These are phyloP conservation scores for Morpho deidamia DNA, from an alignment of 2,888 invertebrate species.

Conservation along the genomic window DNA sequence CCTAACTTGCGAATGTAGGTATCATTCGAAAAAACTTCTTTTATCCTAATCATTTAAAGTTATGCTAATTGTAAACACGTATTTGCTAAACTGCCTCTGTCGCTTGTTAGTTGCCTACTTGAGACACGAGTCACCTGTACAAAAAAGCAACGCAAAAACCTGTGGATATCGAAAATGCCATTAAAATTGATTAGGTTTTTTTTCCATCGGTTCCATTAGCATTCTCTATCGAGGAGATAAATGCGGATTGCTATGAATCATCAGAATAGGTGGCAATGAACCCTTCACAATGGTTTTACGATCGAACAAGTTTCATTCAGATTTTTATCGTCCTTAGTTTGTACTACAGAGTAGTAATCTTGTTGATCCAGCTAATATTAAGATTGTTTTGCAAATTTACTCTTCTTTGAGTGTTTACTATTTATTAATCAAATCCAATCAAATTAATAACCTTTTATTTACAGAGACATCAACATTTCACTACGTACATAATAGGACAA, in stretches of 20 bases:
- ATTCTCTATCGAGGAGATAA: slow-evolving; percentile 41
- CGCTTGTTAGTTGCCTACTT: too few relatives aligned
- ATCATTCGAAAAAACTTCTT: too few relatives aligned
- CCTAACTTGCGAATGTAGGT: too few relatives aligned
- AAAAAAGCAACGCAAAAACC: neutral
- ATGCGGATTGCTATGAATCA: slow-evolving; percentile 47
- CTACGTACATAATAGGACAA: too few relatives aligned
- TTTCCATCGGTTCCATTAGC: slow-evolving; percentile 34
- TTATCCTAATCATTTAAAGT: too few relatives aligned
- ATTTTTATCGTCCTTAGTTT: slow-evolving; percentile 21
- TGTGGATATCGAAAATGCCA: slow-evolving; percentile 24
- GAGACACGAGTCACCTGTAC: neutral
- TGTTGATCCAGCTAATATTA: neutral
- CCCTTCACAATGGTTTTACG: slow-evolving; percentile 41
- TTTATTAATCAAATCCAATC: too few relatives aligned
- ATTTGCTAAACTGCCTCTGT: too few relatives aligned
- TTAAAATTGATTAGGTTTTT: slow-evolving; percentile 58
- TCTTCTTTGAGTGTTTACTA: too few relatives aligned
- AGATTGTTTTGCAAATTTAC: neutral
- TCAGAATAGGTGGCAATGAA: slow-evolving; percentile 39
- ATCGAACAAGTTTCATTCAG: slow-evolving; percentile 30
- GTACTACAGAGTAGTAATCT: slow-evolving; percentile 6
- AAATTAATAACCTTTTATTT: too few relatives aligned
- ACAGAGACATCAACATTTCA: too few relatives aligned
- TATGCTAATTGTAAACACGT: too few relatives aligned